Conservation (phyloP, 2,888 invertebrate genomes). For the Erebia aethiops region DNA sequence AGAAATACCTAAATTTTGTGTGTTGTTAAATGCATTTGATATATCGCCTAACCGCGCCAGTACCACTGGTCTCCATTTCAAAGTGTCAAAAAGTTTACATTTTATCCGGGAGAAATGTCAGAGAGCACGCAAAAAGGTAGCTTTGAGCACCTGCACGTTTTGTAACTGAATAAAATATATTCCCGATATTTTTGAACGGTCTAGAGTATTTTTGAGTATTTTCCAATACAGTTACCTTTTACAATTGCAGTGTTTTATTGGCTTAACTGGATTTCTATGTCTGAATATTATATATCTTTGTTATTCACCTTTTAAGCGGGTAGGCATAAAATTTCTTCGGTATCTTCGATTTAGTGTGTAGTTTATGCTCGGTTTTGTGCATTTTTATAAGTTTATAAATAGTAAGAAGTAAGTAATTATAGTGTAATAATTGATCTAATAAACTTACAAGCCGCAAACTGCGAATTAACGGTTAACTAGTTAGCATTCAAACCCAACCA, state of each 20-base stretch:
- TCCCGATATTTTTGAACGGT: conserved; percentile 10
- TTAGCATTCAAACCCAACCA: too few relatives aligned
- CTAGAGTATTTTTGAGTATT: conserved; percentile 18
- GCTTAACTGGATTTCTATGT: neutral
- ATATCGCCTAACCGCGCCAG: conserved; percentile 14
- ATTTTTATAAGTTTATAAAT: too few relatives aligned
- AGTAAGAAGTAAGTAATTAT: too few relatives aligned
- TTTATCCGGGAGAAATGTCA: conserved; percentile 26
- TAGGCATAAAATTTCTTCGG: neutral
- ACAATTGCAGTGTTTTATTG: neutral
- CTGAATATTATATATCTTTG: neutral
- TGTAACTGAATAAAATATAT: conserved; percentile 18
- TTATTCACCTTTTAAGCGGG: neutral
- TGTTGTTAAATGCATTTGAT: conserved; percentile 17
- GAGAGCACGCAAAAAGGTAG: conserved; percentile 14
- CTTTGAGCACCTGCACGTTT: conserved; percentile 17
- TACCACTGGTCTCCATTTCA: conserved; percentile 23
- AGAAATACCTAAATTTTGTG: neutral
- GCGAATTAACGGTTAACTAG: too few relatives aligned
- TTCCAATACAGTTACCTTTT: neutral
- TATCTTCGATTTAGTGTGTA: too few relatives aligned
- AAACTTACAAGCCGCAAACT: too few relatives aligned
- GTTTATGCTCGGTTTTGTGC: too few relatives aligned
- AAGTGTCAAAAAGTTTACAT: conserved; percentile 28
- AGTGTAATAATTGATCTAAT: too few relatives aligned